Base-by-base conservation (phyloP, 2,113 vertebrate genomes). In the Podarcis cretensis region DNA sequence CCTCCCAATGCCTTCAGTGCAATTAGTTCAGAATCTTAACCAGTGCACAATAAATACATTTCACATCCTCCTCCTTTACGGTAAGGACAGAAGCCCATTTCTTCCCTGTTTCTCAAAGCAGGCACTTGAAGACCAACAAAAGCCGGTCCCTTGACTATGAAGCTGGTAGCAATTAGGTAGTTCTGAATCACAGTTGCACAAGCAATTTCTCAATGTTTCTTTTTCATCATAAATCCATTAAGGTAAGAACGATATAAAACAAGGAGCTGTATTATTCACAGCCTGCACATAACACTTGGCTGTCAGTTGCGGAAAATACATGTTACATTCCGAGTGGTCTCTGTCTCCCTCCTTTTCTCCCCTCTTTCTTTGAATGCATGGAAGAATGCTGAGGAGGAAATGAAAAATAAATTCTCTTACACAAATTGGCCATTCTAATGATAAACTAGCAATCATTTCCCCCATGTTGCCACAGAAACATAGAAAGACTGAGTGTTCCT, bases 401-500 rank as follows among this genome's bases (percentile, higher is more conserved):
- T 94, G 83, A 90, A 90, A 95, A 96, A 92, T 93, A 89, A 92
- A 85, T 93, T 95, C 69, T 82, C 78, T 68, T 92, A 1, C 84
- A 93, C 88, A 91, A 91, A 92, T 89, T 87, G 87, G 92, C 83
- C 77, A 25, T 86, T 95, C 89, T 92, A 92, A 95, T 92, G 93
- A 94, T 89, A 94, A 93, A 87, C 82, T 95, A 94, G 85, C 90
- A 76, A 81, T 94, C 93, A 86, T 91, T 86, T 89, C 92, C 89
- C 95, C 84, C 93, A 87, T 91, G 93, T 89, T 92, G 89, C 87
- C 94, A 94, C 85, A 87, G 84, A 35, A 94, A 95, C 87, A 80
- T 83, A 84, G 54, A 89, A 91, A 76, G 78, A 81, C 89, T 87
- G 88, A 95, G 68, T 77, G 90, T 81, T 93, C 90, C 83, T 91